These are phyloP conservation scores for Dysmachus trigonus DNA, from an alignment of 2,888 invertebrate genomes.

Conservation along the genomic window DNA sequence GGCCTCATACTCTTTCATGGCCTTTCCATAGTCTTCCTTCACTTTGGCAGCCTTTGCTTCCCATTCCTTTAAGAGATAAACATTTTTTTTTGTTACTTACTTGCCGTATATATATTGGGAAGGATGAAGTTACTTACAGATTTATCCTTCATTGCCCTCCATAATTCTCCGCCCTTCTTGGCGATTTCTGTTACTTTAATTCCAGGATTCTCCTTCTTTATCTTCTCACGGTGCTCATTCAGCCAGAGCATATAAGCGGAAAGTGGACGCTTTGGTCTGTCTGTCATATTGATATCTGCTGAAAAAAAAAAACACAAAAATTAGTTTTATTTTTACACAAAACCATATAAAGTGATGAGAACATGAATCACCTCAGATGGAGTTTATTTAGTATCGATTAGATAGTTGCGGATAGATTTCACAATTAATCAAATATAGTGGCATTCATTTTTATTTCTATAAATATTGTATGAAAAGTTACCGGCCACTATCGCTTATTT, in stretches of 20 bases:
- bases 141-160: conserved; percentile 90
- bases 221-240: conserved; percentile 84
- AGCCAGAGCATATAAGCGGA: conserved; percentile 97
- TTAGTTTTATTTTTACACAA: background rate
- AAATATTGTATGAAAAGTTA: background rate
- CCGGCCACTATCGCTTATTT: background rate
- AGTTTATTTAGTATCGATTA: background rate
- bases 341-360: background rate
- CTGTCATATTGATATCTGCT: conserved; percentile 69
- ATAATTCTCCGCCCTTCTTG: conserved; percentile 94
- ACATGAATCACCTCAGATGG: background rate
- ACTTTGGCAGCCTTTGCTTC: conserved; percentile 87
- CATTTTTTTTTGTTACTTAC: background rate
- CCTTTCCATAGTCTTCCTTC: conserved; percentile 88
- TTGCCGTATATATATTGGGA: background rate
- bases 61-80: conserved; percentile 74
- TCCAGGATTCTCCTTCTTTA: conserved; percentile 91
- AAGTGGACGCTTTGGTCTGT: conserved; percentile 92
- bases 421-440: background rate
- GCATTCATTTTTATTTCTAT: background rate
- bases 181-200: conserved; percentile 91
- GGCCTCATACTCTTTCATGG: conserved; percentile 89
- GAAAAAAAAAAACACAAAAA: background rate
- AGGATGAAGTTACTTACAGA: conserved; percentile 68
- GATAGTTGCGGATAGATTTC: background rate